Percentiles rank a stretch among this genome's conserved stretches.
phyloP scores from a whole-genome alignment of 1,140 invertebrate species.

The Zaprionus kolodkinae region DNA sequence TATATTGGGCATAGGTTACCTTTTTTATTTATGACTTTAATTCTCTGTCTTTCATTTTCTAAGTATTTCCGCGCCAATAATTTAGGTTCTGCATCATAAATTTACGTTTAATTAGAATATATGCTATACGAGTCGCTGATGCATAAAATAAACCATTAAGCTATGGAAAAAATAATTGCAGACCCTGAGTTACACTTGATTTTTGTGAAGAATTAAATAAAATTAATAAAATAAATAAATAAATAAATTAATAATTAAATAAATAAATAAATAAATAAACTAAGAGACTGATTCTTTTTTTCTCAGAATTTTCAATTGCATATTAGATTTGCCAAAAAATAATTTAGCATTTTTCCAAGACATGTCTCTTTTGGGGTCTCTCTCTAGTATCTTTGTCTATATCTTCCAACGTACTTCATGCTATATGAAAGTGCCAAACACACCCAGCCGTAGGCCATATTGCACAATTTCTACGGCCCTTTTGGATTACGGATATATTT shows the following conservation, averaged over 20 bases:
- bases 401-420: not conserved
- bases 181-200: not conserved
- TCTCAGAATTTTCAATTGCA: not conserved
- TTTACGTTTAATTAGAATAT: not conserved
- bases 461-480: constrained; percentile 19
- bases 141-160: not conserved
- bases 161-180: not conserved
- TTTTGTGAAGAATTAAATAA: not conserved
- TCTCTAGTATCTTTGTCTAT: not conserved
- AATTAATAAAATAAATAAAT: no score
- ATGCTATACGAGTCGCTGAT: not conserved
- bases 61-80: not conserved
- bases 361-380: not conserved
- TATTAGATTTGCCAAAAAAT: not conserved
- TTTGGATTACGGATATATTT: constrained; percentile 13
- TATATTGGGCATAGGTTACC: not conserved
- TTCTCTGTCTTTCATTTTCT: no score
- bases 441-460: not conserved
- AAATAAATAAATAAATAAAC: no score
- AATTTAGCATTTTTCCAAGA: not conserved
- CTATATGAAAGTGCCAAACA: not conserved
- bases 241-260: no score
- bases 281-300: not conserved
- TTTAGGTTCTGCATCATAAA: not conserved
- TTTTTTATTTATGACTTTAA: not conserved